Evolutionary conservation across 2,797 vertebrate species (phyloP), one percentile per base, ranked within the genome.

Genomic region (Sebastolobus altivelis): DNA sequence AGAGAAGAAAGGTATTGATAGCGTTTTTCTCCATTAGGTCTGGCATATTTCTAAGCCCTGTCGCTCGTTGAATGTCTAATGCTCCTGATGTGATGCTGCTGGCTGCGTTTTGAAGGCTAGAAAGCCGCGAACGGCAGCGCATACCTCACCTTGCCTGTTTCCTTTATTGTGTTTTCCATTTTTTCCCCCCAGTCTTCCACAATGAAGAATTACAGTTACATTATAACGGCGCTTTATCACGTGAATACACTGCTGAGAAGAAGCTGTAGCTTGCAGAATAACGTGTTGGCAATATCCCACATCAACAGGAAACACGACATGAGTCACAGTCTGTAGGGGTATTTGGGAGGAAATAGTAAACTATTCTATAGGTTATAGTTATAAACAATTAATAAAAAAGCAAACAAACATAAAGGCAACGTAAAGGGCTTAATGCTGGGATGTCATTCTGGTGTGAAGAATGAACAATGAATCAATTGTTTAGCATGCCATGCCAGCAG

Each of bases 1-100:
- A 96, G 94, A 95, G 95, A 93, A 96, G 94, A 96, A 96, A 96
- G 95, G 95, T 96, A 96, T 94, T 94, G 95, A 94, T 94, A 94
- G 95, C 91, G 94, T 93, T 95, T 96, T 95, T 95, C 94, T 95
- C 93, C 93, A 84, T 93, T 93, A 86, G 90, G 87, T 95, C 92
- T 75, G 90, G 87, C 91, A 80, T 89, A 82, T 92, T 92, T 92
- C 74, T 89, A 74, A 87, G 89, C 90, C 87, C 93, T 81, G 91
- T 94, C 79, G 85, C 91, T 89, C 83, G 81, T 76, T 93, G 84
- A 94, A 83, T 94, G 70, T 93, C 83, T 94, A 79, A 87, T 75
- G 92, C 90, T 90, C 89, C 93, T 59, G 71, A 72, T 92, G 92
- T 37, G 89, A 66, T 87, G 87, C 85, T 83, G 92, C 90, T 88